Conservation (phyloP, 2,888 invertebrate species). For the Netelia fuscicornis region DNA sequence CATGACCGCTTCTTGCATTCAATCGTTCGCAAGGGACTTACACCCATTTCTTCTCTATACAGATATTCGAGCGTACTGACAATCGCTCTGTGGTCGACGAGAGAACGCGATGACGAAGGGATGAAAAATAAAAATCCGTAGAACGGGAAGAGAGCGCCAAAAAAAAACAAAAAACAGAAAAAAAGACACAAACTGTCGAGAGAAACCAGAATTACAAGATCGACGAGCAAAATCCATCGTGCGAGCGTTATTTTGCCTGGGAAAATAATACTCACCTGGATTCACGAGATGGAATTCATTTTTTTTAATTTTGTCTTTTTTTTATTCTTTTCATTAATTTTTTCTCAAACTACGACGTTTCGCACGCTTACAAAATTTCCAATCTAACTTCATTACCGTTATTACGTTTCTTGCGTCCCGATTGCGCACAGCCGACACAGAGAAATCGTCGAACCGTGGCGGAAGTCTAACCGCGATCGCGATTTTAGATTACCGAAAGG, state of each 20-base stretch:
- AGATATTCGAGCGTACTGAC: neutral
- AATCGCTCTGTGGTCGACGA: too few relatives aligned
- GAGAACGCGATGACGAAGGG: constrained; percentile 6
- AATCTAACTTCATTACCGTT: constrained; percentile 3
- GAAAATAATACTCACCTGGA: constrained; percentile 47
- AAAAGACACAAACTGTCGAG: constrained; percentile 9
- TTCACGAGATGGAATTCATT: constrained; percentile 40
- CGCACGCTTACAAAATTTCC: constrained; percentile 37
- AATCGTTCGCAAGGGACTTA: constrained; percentile 35
- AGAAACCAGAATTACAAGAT: constrained; percentile 54
- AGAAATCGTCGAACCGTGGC: constrained; percentile 14
- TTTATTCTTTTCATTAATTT: too few relatives aligned
- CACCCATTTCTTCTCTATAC: neutral
- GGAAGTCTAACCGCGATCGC: constrained; percentile 54
- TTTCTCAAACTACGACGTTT: constrained; percentile 34
- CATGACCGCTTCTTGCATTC: constrained; percentile 60
- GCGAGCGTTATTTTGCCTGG: neutral
- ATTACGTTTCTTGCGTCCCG: neutral
- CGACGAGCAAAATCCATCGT: constrained; percentile 5
- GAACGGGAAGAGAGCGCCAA: constrained; percentile 42
- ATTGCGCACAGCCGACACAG: neutral
- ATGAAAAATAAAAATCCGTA: constrained; percentile 63
- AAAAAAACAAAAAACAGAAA: neutral
- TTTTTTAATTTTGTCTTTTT: constrained; percentile 10
- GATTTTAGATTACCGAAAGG: constrained; percentile 12